Base-by-base conservation (phyloP, 1,140 invertebrate genomes). In the Drosophila triauraria region DNA sequence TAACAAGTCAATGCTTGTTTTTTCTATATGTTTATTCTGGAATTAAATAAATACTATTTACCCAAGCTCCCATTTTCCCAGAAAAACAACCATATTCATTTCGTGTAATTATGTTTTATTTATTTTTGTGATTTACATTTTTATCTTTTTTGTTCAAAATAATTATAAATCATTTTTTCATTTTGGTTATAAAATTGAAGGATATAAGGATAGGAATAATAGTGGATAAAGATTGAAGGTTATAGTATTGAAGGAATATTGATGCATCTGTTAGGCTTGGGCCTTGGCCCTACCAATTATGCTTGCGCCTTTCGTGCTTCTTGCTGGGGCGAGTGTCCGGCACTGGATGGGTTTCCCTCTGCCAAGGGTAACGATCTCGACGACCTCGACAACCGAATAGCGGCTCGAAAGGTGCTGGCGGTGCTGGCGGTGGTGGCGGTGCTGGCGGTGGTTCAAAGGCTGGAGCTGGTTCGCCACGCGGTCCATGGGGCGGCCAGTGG, bases 261-360 rank as follows among this genome's bases (percentile, higher is more conserved):
- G 48, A 57, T 38, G 10, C 2, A 30, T 17, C 12, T 20, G 15
- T 3, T 15, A 32, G 50, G 44, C 3, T 5, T 20, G 32, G 27
- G 38, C 60, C n/a, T 1, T 43, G 30, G 32, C 53, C 44, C n/a
- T 42, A 44, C 23, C 32, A 43, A 10, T 50, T 35, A 15, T 40
- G 57, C 25, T n/a, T 23, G 13, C 48, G 51, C 43, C 58, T 63
- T 25, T 47, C 43, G 10, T 46, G 17, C 17, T 25, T 42, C 32
- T 35, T 60, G 15, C 38, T 59, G 40, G 23, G 43, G 12, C 25
- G 60, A 17, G 59, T 74, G 30, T 62, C 68, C 4, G 68, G 61
- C 1, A 60, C 8, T 12, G 30, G 47, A 10, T 15, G 63, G 23
- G 13, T 13, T 38, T 38, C n/a, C 38, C 60, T 4, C 12, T 13